Evolutionary conservation across 1,140 invertebrate genomes (phyloP).

Genomic region (Aporrectodea caliginosa): DNA sequence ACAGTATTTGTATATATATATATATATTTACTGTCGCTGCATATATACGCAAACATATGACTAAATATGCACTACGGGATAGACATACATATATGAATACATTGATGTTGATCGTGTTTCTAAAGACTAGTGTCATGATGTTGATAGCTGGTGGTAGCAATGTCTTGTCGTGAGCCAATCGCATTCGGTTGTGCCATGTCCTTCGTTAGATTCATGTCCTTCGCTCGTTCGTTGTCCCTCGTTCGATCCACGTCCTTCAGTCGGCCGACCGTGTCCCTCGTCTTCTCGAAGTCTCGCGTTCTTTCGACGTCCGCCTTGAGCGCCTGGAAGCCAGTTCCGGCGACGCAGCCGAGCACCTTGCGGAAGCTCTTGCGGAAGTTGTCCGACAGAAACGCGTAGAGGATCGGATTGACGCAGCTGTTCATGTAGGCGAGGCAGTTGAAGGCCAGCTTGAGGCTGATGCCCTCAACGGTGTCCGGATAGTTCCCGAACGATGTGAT

Average conservation of each 20-base stretch:
- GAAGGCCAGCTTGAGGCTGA: conserved; percentile 74
- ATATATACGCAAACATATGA: too few relatives aligned
- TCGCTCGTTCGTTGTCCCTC: neutral
- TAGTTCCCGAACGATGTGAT: conserved; percentile 49
- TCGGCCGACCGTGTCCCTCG: neutral
- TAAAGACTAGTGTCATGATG: too few relatives aligned
- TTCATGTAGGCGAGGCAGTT: conserved; percentile 63
- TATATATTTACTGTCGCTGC: too few relatives aligned
- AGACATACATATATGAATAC: too few relatives aligned
- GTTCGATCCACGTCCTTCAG: neutral
- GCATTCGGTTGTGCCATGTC: neutral
- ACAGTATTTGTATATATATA: too few relatives aligned
- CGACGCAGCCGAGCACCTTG: conserved; percentile 9
- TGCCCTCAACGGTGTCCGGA: conserved; percentile 45
- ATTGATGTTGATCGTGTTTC: too few relatives aligned
- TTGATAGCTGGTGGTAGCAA: too few relatives aligned
- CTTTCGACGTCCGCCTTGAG: neutral
- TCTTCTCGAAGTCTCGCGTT: neutral
- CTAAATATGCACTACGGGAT: too few relatives aligned
- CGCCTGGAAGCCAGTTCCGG: neutral
- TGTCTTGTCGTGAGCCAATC: too few relatives aligned
- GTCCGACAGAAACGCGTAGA: conserved; percentile 29
- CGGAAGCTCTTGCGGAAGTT: conserved; percentile 33
- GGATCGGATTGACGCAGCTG: conserved; percentile 25
- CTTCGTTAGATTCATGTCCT: neutral